A percentile compares a stretch with the other conserved stretches of the same genome.
Conservation (phyloP, 1,140 invertebrate genomes). For the Bombus impatiens region DNA sequence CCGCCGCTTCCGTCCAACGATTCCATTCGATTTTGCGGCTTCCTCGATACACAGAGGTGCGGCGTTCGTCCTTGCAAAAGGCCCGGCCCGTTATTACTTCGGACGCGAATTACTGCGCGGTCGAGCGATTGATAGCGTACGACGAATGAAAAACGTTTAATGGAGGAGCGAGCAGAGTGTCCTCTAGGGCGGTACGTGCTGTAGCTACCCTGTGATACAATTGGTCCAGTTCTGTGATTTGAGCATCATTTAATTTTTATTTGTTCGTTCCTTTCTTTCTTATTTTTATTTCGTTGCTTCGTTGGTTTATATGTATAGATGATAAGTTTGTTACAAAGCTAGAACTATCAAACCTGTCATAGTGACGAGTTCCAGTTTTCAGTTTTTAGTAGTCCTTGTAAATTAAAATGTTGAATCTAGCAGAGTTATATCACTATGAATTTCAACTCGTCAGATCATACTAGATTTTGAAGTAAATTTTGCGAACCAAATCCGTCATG, state of each 20-base stretch:
- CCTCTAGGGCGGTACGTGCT: too few species aligned
- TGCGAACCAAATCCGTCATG: not conserved
- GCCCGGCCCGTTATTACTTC: conserved; percentile 26
- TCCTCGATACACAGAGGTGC: conserved; percentile 45
- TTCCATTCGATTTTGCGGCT: conserved; percentile 56
- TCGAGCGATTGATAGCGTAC: conserved; percentile 30
- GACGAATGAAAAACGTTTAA: not conserved
- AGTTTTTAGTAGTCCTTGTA: too few species aligned
- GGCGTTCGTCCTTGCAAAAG: not conserved
- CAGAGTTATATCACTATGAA: not conserved
- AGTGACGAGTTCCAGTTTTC: too few species aligned
- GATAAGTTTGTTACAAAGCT: not conserved
- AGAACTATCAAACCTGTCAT: too few species aligned
- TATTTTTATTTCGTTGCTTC: not conserved
- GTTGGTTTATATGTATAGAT: not conserved
- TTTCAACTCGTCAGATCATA: not conserved
- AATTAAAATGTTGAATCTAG: too few species aligned
- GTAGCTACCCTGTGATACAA: too few species aligned
- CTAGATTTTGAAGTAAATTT: not conserved
- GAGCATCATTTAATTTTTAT: not conserved
- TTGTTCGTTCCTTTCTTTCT: not conserved
- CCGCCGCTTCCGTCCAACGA: not conserved
- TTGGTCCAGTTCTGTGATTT: too few species aligned
- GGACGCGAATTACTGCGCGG: conserved; percentile 44
- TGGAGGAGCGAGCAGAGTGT: not conserved